phyloP scores from a whole-genome alignment of 1,140 invertebrate genomes.

The Pristionchus pacificus region DNA sequence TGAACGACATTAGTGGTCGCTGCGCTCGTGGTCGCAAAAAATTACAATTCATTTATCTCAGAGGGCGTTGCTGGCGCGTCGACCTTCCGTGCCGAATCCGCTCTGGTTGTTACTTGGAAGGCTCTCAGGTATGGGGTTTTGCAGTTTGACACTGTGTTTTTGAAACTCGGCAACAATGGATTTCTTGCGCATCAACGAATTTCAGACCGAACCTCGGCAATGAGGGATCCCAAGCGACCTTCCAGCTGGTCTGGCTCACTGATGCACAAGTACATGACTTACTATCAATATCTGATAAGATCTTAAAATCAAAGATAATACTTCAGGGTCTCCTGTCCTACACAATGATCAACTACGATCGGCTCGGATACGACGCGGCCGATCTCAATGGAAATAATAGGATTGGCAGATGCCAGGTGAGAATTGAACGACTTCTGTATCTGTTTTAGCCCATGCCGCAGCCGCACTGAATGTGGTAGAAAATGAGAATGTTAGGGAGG shows the following conservation, averaged over 20 bases:
- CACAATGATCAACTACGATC: constrained; percentile 35
- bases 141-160: too few species aligned
- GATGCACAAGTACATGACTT: constrained; percentile 10
- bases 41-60: constrained; percentile 11
- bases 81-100: constrained; percentile 30
- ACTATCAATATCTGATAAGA: not conserved
- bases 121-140: constrained; percentile 4
- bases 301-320: too few species aligned
- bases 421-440: too few species aligned
- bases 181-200: constrained; percentile 4
- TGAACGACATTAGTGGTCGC: too few species aligned
- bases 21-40: too few species aligned
- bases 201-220: constrained; percentile 21
- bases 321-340: constrained; percentile 25
- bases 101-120: constrained; percentile 28
- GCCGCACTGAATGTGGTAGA: too few species aligned
- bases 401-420: constrained; percentile 24
- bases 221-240: constrained; percentile 34
- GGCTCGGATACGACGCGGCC: constrained; percentile 26
- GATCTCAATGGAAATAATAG: constrained; percentile 29
- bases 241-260: constrained; percentile 44
- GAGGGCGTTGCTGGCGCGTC: constrained; percentile 32
- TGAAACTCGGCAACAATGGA: not conserved
- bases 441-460: too few species aligned
- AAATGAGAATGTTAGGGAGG: too few species aligned